Evolutionary conservation across 2,888 invertebrate genomes (phyloP), one percentile per base, ranked within the genome.

Genomic region (Celastrina argiolus): DNA sequence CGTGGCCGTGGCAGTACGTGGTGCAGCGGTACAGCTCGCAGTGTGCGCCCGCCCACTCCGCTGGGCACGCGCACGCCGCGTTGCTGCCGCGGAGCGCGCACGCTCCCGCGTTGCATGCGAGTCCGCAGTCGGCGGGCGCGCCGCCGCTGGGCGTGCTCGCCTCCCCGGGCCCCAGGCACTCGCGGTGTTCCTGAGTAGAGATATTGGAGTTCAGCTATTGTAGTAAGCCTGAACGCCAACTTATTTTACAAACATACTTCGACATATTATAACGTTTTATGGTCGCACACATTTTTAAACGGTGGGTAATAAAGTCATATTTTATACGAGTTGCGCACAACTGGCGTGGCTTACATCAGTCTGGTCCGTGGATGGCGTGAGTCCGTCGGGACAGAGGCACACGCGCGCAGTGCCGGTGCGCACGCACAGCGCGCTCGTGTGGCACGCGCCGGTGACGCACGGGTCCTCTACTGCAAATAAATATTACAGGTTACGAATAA

Each of bases 21-120:
- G 94, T 93, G 78, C 96, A 96, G 66, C 93, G 92, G 81, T 93
- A 94, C 75, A 93, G 92, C 79, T 94, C 93, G 84, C 96, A 96
- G 63, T 91, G 82, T 42, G 91, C 84, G 18, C 95, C 95, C 58
- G 92, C 92, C 78, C 92, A 96, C 71, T 93, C 88, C 0, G 93
- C 88, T 56, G 93, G 92, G 75, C 96, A 96, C 69, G 86, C 81
- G 84, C 96, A 96, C 71, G 87, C 87, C 5, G 90, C 88, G 22
- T 63, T 68, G 69, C 90, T 84, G 61, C 92, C 76, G 73, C 89
- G 84, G 78, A 95, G 94, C 8, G 83, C 88, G 69, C 95, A 76
- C 69, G 71, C 41, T 66, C 95, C 76, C 65, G 74, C 68, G 64
- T 72, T 74, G 76, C 80, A 77, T 70, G 63, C 94, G 61, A 94